Evolutionary conservation across 1,140 invertebrate species (phyloP), one percentile per base, ranked within the genome.

Genomic region (Macrotrachela quadricornifera): DNA sequence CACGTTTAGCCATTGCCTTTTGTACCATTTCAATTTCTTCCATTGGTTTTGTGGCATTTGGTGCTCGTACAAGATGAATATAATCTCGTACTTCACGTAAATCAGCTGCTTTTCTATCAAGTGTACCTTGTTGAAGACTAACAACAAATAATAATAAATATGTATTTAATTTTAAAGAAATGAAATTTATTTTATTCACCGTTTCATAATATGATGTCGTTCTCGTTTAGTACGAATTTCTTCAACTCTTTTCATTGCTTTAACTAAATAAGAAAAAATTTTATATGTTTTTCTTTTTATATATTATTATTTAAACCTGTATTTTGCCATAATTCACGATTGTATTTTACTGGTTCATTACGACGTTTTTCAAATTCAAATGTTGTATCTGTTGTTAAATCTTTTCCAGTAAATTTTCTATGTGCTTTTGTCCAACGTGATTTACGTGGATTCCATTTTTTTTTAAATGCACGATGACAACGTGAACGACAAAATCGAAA

Each of bases 401-500:
- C 92, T 71, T 99, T 99, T 47, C 90, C 90, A 45, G 80, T 80
- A 45, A 85, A 81, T 71, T 96, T 96, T 57, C 94, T 77, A 70
- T 86, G 94, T 0, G 88, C 87, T 75, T 97, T 97, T 0, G 94
- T 99, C 92, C 92, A 99, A 74, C 79, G 80, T 0, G 85, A 80
- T 73, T 92, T 96, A 62, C 92, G 80, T 55, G 94, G 94, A 68
- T 99, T 99, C 75, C 90, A 86, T 78, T 95, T 96, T 77, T 88
- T 92, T 71, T 96, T 95, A 65, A 97, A 99, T 14, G 85, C 82
- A 69, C 82, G 83, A 63, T 94, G 86, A 69, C 94, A 99, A 79
- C 96, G 96, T 54, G 87, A 85, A 39, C 91, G 79, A 68, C 94
- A 99, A 70, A 97, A 97, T 75, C 79, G 87, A 71, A 99, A 99